Evolutionary conservation across 1,140 invertebrate species (phyloP).

Genomic region (Drosophila busckii): DNA sequence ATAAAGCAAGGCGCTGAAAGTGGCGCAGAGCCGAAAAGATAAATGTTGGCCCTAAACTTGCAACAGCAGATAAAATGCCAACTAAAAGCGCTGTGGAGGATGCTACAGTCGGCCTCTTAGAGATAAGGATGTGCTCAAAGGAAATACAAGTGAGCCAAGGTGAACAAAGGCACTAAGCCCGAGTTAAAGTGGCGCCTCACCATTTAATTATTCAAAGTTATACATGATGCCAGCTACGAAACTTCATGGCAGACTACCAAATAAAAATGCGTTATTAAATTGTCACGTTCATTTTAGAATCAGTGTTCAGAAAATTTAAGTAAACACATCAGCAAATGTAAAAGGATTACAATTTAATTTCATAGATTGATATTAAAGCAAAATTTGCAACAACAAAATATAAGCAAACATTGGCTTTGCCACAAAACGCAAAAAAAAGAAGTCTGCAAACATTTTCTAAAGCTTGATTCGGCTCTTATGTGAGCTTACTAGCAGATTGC

Average conservation of each 20-base stretch:
- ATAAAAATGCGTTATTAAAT: too few relatives aligned
- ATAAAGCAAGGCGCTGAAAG: conserved; percentile 62
- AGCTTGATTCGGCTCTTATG: conserved; percentile 2
- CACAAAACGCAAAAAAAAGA: too few relatives aligned
- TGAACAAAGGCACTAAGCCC: conserved; percentile 9
- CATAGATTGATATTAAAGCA: too few relatives aligned
- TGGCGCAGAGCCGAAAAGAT: conserved; percentile 61
- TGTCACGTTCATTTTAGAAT: too few relatives aligned
- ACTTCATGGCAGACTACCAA: conserved; percentile 4
- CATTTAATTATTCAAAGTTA: conserved; percentile 35
- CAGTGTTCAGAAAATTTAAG: too few relatives aligned
- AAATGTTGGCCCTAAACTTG: conserved; percentile 40
- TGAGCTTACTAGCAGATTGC: conserved; percentile 9
- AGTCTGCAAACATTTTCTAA: too few relatives aligned
- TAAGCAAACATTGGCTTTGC: too few relatives aligned
- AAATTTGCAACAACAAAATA: too few relatives aligned
- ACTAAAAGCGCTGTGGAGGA: conserved; percentile 17
- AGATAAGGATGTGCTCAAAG: conserved; percentile 17
- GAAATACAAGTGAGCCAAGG: conserved; percentile 20
- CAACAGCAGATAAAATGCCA: conserved; percentile 53
- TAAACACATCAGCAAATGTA: too few relatives aligned
- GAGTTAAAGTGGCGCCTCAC: conserved; percentile 11
- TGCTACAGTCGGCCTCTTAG: conserved; percentile 8
- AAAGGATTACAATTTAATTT: too few relatives aligned
- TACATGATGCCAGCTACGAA: conserved; percentile 29